A percentile compares a stretch with the other conserved stretches of the same genome.
phyloP scores from a whole-genome alignment of 2,888 invertebrate genomes.

The Ornithoptera priamus region DNA sequence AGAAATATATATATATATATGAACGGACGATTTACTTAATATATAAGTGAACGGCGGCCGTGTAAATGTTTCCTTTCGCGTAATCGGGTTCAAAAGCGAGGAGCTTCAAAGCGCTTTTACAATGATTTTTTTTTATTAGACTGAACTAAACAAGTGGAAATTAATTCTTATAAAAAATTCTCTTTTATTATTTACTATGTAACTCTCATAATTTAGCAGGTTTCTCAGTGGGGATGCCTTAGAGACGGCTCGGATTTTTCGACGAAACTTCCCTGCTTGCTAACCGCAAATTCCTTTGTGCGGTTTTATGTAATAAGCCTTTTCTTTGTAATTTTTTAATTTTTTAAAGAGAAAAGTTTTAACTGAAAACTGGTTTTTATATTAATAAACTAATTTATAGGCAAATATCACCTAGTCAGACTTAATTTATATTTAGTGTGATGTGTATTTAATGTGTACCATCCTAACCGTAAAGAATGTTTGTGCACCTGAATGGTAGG shows the following conservation, averaged over 20 bases:
- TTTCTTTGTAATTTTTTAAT: neutral
- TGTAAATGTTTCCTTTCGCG: neutral
- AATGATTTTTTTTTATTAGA: neutral
- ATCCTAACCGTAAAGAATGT: too few species aligned
- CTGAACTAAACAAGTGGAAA: neutral
- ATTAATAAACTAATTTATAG: too few species aligned
- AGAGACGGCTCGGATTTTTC: conserved; percentile 25
- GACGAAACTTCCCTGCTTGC: conserved; percentile 12
- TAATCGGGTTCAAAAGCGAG: too few species aligned
- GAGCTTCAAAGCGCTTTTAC: too few species aligned
- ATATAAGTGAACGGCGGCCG: neutral
- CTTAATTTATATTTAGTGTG: too few species aligned
- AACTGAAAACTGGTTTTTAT: too few species aligned
- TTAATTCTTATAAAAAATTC: conserved; percentile 7
- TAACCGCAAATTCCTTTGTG: conserved; percentile 17
- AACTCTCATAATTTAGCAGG: conserved; percentile 18
- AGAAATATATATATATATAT: too few species aligned
- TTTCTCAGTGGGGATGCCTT: conserved; percentile 20
- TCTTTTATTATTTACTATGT: conserved; percentile 15
- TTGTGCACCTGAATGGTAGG: too few species aligned
- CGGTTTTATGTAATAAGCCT: conserved; percentile 12
- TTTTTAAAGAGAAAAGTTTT: neutral
- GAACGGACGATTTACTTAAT: neutral
- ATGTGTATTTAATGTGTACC: too few species aligned
- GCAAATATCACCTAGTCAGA: too few species aligned